These are phyloP conservation scores for Trichogramma pretiosum DNA, from an alignment of 1,140 invertebrate genomes.

Conservation along the genomic window DNA sequence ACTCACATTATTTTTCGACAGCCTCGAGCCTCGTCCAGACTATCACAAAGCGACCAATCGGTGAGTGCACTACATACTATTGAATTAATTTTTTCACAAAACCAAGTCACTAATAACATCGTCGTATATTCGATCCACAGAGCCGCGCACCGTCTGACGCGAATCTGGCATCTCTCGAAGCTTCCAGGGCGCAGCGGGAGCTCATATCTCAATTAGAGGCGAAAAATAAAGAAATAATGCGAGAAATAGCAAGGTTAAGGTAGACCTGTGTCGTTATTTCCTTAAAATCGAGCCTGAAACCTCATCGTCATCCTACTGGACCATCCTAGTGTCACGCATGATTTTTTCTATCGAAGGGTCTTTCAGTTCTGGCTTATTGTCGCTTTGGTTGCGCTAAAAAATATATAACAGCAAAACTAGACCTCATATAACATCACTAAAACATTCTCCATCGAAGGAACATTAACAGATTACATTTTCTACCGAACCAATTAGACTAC, in stretches of 20 bases:
- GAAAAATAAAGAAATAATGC: constrained; percentile 96
- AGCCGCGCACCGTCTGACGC: constrained; percentile 68
- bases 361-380: constrained; percentile 36
- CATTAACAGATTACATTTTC: no score
- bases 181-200: constrained; percentile 80
- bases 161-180: constrained; percentile 63
- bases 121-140: constrained; percentile 33
- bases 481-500: no score
- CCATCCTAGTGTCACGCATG: constrained; percentile 44
- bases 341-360: constrained; percentile 19
- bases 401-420: no score
- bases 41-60: constrained; percentile 40
- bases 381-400: constrained; percentile 33
- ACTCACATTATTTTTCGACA: constrained; percentile 30
- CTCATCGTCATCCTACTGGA: constrained; percentile 39
- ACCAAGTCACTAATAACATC: neutral
- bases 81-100: neutral
- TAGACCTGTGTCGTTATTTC: constrained; percentile 49
- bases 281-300: constrained; percentile 41
- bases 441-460: no score
- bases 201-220: constrained; percentile 89
- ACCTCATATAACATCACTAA: no score
- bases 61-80: constrained; percentile 27
- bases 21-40: constrained; percentile 40
- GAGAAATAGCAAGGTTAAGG: constrained; percentile 88